Evolutionary conservation across 2,113 vertebrate species (phyloP).

Genomic region (Chaetorhynchus papuensis): DNA sequence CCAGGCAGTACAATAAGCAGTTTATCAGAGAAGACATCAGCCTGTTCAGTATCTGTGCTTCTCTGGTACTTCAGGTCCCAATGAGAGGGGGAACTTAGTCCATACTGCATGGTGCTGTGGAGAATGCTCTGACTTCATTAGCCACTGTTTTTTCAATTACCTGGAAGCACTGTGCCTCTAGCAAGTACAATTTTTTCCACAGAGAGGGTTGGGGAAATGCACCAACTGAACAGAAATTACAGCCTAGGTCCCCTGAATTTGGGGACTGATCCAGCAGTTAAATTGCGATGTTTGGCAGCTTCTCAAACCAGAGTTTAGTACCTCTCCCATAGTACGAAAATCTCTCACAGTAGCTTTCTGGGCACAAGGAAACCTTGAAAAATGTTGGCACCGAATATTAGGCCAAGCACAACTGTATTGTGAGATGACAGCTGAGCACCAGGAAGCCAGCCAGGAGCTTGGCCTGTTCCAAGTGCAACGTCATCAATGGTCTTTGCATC

Average conservation of each 20-base stretch:
- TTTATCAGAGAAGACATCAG: not conserved
- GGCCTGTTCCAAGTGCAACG: not conserved
- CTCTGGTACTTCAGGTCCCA: not conserved
- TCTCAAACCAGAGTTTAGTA: not conserved
- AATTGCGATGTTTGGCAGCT: not conserved
- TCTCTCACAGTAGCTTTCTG: not conserved
- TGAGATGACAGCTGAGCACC: accelerated
- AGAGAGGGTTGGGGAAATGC: not conserved
- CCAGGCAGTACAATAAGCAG: not conserved
- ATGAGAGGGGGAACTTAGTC: not conserved
- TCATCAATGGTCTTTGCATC: not conserved
- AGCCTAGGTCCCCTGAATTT: not conserved
- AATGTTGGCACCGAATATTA: not conserved
- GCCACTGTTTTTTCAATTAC: not conserved
- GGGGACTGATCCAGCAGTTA: not conserved
- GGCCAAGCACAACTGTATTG: not conserved
- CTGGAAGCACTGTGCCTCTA: not conserved
- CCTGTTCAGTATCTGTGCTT: not conserved
- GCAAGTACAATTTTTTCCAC: not conserved
- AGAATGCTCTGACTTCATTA: not conserved
- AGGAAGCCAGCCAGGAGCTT: not conserved
- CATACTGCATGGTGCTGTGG: not conserved
- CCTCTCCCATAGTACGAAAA: not conserved
- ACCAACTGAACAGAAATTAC: not conserved
- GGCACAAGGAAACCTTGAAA: not conserved